phyloP scores from a whole-genome alignment of 2,113 vertebrate species.

The Meleagris gallopavo region DNA sequence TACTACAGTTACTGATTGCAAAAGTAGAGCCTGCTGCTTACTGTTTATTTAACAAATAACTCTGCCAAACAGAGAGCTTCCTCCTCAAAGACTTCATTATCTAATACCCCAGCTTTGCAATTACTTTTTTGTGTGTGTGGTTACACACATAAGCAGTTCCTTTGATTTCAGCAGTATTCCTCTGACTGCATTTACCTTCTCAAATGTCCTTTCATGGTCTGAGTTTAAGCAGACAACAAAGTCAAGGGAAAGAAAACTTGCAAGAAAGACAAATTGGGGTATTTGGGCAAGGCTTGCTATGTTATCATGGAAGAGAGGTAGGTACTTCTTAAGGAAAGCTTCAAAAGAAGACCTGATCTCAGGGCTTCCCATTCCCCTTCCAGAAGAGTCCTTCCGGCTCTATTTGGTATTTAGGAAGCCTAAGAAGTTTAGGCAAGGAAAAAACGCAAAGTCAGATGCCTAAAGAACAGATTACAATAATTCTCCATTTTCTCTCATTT shows the following conservation, averaged over 20 bases:
- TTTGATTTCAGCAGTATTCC: conserved; percentile 27
- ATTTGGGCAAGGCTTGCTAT: not conserved
- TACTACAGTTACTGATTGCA: not conserved
- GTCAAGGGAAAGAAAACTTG: not conserved
- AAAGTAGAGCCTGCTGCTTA: not conserved
- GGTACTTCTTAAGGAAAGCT: not conserved
- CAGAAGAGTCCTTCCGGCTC: not conserved
- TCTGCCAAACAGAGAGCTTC: conserved; percentile 14
- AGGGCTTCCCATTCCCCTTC: not conserved
- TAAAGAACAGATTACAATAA: not conserved
- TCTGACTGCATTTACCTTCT: conserved; percentile 24
- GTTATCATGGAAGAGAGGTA: not conserved
- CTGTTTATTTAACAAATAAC: conserved; percentile 34
- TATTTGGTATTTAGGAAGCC: not conserved
- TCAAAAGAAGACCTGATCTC: not conserved
- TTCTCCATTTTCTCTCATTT: not conserved
- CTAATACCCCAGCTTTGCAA: conserved; percentile 31
- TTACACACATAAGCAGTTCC: not conserved
- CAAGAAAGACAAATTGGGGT: not conserved
- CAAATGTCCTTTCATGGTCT: conserved; percentile 17
- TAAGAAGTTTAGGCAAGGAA: not conserved
- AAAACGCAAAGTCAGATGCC: not conserved
- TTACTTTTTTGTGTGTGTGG: not conserved
- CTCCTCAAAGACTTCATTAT: conserved; percentile 53
- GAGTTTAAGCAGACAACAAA: not conserved